Evolutionary conservation across 1,140 invertebrate species (phyloP), one percentile per base, ranked within the genome.

Genomic region (Euglossa dilemma): DNA sequence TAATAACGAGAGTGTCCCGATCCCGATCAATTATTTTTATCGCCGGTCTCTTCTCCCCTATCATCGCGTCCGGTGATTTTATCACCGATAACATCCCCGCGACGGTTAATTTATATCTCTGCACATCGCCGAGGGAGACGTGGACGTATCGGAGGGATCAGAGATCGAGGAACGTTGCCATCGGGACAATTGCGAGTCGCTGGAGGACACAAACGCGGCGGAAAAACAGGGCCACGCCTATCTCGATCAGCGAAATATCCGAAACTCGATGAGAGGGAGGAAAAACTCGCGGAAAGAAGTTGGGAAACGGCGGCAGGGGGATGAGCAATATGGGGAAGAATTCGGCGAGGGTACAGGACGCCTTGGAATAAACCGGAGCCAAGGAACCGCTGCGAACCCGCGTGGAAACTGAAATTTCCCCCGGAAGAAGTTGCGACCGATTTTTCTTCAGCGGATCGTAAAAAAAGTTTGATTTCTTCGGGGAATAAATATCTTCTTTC

Each of bases 221-320:
- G 36, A 63, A 63, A 75, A 50, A 75, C 16, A 0, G 23, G 20
- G 36, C 50, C 63, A 78, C 50, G 63, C 75, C 74, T 69, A 20
- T 47, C 63, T 57, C 36, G 63, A 67, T 67, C 50, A 67, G 23
- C 50, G n/a, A 66, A 78, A 72, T 70, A 57, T 57, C 66, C 18
- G 45, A 57, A 52, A 70, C 64, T 56, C 52, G 52, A 47, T 3
- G 52, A 50, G 43, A 66, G n/a, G 20, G 20, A 43, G 52, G 52
- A 69, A 57, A 67, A 57, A 69, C 36, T 79, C 77, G 6, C 43
- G 56, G 5, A 36, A 72, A 45, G 72, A 71, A 20, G 14, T n/a
- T 70, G n/a, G 52, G 64, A n/a, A 78, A 45, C 28, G n/a, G 52
- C 23, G 43, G 28, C 18, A 11, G 12, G 18, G 52, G 76, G 64